Base-by-base conservation (phyloP, 2,888 invertebrate genomes). In the Calephelis perditalis region DNA sequence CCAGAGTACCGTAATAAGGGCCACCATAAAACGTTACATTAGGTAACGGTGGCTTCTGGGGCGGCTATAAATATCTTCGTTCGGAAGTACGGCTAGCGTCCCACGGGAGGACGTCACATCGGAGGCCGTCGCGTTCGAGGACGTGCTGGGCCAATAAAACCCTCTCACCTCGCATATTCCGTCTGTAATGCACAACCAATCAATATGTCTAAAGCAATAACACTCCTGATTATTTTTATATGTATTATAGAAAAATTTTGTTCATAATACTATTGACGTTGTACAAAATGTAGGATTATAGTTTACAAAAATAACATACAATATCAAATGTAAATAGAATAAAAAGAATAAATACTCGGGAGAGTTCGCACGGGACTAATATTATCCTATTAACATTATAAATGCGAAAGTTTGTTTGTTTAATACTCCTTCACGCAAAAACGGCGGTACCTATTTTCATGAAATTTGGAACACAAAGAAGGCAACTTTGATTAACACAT, bases 11-110 rank as follows among this genome's bases (percentile, higher is more conserved):
- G 88, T 88, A 90, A 90, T 89, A 89, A 89, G 89, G 86, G 84
- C 81, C 73, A 86, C 86, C 89, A 87, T 90, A 90, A 90, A 90
- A 88, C 78, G 89, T 88, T 82, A 87, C 88, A 88, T 89, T 88
- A 89, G 88, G 88, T 88, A 88, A 86, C 82, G 84, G 87, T 84
- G 84, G 88, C 86, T 88, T 86, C 86, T 86, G 86, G 86, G 85
- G 81, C 85, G 82, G 86, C 88, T 84, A 89, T 90, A 90, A 90
- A 90, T 90, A 90, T 90, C 84, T 85, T 82, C 82, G 84, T 87
- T 88, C 81, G 88, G 81, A 88, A 88, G 88, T 90, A 86, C 84
- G 88, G 88, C 79, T 78, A 77, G 79, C 73, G 86, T 88, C 88
- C 88, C 89, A 83, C 80, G 89, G 89, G 89, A 88, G 81, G 75